A percentile compares a stretch with the other conserved stretches of the same genome.
phyloP scores from a whole-genome alignment of 2,797 vertebrate species.

The Siniperca undulata region DNA sequence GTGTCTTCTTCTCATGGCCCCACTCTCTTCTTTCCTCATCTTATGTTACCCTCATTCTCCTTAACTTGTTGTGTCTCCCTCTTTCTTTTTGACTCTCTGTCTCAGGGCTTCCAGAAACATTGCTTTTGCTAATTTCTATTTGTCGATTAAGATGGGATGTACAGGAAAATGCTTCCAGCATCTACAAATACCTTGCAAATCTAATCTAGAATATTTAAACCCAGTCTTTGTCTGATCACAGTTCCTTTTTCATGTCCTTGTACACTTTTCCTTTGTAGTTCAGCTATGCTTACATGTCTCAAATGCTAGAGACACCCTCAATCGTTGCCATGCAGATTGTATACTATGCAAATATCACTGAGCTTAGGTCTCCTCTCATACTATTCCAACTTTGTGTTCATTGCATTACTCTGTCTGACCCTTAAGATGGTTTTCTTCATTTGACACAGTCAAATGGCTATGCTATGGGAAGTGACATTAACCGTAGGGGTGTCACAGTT shows the following conservation, averaged over 20 bases:
- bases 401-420: background rate
- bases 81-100: slow-evolving; percentile 1
- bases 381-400: background rate
- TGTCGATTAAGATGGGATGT: background rate
- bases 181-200: background rate
- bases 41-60: background rate
- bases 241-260: slow-evolving; percentile 7
- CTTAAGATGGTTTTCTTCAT: background rate
- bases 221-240: background rate
- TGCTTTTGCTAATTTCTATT: background rate
- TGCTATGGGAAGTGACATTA: slow-evolving; percentile 29
- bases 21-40: slow-evolving; percentile 22
- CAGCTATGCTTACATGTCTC: background rate
- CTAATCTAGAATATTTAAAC: slow-evolving; percentile 5
- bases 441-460: background rate
- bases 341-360: background rate
- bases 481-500: background rate
- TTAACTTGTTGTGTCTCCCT: background rate
- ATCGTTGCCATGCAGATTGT: background rate
- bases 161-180: background rate
- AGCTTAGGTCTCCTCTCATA: background rate
- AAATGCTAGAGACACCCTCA: background rate
- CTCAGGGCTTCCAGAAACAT: background rate
- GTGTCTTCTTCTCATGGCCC: slow-evolving; percentile 40
- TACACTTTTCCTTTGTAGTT: too few species aligned